Evolutionary conservation across 2,797 vertebrate species (phyloP).

Genomic region (Loris lydekkerianus): DNA sequence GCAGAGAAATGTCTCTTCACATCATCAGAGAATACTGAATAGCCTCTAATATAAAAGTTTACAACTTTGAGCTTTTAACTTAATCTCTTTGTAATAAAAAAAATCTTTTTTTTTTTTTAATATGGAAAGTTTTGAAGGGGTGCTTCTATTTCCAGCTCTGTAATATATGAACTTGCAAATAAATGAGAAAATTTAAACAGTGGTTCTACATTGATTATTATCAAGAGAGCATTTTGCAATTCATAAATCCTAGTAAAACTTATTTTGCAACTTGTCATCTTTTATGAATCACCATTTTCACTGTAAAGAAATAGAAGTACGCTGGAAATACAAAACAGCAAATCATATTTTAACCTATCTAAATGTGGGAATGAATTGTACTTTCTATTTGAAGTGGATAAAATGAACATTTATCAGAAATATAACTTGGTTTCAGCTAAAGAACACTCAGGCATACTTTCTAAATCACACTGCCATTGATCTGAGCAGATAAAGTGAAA

Average conservation of each 20-base stretch:
- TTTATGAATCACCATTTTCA: constrained; percentile 79
- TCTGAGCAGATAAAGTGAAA: constrained; percentile 63
- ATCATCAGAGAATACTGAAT: not conserved
- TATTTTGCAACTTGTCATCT: constrained; percentile 72
- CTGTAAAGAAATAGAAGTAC: constrained; percentile 65
- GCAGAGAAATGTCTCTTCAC: not conserved
- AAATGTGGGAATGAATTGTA: constrained; percentile 65
- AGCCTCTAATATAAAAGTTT: constrained; percentile 12
- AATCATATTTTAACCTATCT: constrained; percentile 67
- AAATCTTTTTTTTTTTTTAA: not conserved
- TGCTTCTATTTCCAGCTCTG: constrained; percentile 55
- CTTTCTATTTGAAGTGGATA: constrained; percentile 63
- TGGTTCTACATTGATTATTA: constrained; percentile 74
- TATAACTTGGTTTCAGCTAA: constrained; percentile 54
- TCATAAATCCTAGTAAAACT: constrained; percentile 77
- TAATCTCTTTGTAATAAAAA: constrained; percentile 55
- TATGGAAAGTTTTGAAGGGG: not conserved
- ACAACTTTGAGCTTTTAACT: not conserved
- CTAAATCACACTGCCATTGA: constrained; percentile 56
- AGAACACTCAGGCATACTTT: not conserved
- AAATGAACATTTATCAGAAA: constrained; percentile 72
- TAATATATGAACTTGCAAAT: constrained; percentile 65
- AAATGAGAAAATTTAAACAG: constrained; percentile 76
- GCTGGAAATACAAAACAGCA: constrained; percentile 57
- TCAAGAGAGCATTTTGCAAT: constrained; percentile 66